Evolutionary conservation across 2,888 invertebrate species (phyloP).

Genomic region (Cylloceria caligata): DNA sequence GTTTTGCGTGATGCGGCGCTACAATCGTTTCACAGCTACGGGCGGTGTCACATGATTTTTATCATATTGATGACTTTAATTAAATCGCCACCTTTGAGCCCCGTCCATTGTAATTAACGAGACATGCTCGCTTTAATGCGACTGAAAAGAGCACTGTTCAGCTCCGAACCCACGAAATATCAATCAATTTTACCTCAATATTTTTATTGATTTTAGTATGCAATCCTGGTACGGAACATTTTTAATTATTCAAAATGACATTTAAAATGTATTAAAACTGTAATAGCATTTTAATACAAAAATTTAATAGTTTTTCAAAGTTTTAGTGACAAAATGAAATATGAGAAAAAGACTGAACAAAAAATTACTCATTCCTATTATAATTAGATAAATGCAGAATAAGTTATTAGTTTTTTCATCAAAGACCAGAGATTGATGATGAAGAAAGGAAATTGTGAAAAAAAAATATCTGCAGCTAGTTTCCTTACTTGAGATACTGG

Average conservation of each 20-base stretch:
- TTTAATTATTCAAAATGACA: not conserved
- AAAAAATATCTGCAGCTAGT: no score
- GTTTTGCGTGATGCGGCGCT: not conserved
- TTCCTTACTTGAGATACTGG: slow-evolving; percentile 95
- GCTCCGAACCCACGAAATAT: not conserved
- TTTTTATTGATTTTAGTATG: not conserved
- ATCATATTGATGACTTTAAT: slow-evolving; percentile 41
- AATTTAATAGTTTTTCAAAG: no score
- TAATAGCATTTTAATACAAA: no score
- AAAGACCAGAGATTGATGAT: no score
- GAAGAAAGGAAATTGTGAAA: no score
- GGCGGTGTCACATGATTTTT: not conserved
- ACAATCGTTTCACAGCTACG: slow-evolving; percentile 9
- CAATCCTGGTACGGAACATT: not conserved
- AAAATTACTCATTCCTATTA: no score
- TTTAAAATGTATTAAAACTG: not conserved
- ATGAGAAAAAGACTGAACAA: no score
- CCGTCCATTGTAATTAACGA: slow-evolving; percentile 53
- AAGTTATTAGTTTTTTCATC: no score
- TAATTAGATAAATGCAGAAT: no score
- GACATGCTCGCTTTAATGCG: slow-evolving; percentile 4
- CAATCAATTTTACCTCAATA: not conserved
- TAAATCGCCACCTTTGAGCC: slow-evolving; percentile 64
- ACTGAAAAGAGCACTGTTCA: not conserved
- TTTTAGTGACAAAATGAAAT: no score